Evolutionary conservation across 64 coral and sea anemone species (phyloP).

Genomic region (Montipora cactus): DNA sequence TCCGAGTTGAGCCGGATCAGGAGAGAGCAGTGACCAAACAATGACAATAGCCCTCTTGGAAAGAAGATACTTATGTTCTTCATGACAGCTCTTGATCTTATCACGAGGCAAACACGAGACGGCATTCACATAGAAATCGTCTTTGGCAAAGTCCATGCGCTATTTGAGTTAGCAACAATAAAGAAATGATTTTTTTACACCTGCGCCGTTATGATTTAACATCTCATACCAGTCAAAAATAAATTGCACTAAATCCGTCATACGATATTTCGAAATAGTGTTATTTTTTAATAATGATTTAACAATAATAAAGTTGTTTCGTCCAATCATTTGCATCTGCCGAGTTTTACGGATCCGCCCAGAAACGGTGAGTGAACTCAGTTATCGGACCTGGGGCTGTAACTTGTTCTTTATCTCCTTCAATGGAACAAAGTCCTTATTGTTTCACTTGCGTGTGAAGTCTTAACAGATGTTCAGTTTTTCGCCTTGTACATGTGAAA

Average conservation of each 20-base stretch:
- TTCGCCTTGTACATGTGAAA: not conserved
- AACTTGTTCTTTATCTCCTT: not conserved
- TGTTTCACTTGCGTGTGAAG: not conserved
- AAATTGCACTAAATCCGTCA: not conserved
- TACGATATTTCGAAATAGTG: not conserved
- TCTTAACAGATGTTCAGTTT: not conserved
- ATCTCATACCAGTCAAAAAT: not conserved
- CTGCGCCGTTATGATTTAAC: not conserved
- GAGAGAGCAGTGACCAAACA: not conserved
- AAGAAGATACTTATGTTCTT: not conserved
- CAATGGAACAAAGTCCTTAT: not conserved
- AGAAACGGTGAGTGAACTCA: no score
- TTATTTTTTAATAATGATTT: no score
- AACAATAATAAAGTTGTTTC: no score
- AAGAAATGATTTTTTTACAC: not conserved
- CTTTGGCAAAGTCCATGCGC: not conserved
- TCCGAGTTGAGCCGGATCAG: not conserved
- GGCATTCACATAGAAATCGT: not conserved
- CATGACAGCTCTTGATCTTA: not conserved
- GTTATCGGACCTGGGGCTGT: not conserved
- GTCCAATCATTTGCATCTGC: no score
- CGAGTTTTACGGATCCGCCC: no score
- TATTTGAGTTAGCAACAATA: not conserved
- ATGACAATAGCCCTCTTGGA: not conserved
- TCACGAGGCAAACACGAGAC: not conserved